These are phyloP conservation scores for Polyommatus icarus DNA, from an alignment of 2,888 invertebrate genomes.

Conservation along the genomic window DNA sequence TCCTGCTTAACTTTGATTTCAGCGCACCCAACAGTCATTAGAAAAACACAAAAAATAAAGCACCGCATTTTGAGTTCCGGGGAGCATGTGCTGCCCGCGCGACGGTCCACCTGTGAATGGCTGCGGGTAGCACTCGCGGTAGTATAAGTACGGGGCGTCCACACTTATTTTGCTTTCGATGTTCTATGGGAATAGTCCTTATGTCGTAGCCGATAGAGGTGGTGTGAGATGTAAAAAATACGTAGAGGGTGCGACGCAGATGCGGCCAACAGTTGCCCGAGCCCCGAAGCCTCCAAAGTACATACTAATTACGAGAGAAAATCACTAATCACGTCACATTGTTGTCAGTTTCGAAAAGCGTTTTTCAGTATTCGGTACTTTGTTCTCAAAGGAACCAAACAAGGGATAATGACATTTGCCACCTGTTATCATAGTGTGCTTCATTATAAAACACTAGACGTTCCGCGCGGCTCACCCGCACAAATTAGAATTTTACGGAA, in stretches of 20 bases:
- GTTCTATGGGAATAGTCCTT: background rate
- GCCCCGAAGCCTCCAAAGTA: constrained; percentile 44
- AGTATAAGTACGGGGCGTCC: constrained; percentile 39
- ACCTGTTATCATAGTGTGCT: too few relatives aligned
- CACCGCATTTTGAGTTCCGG: constrained; percentile 56
- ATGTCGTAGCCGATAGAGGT: background rate
- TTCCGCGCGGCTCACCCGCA: too few relatives aligned
- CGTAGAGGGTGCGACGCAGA: constrained; percentile 55
- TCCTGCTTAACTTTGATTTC: constrained; percentile 53
- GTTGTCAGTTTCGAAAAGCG: constrained; percentile 4
- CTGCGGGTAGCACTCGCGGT: constrained; percentile 41
- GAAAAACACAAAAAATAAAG: constrained; percentile 48
- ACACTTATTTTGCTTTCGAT: background rate
- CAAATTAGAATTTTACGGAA: too few relatives aligned
- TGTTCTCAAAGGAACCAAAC: background rate
- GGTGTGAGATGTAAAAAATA: background rate
- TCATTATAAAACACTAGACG: too few relatives aligned
- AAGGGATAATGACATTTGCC: too few relatives aligned
- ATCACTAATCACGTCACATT: background rate
- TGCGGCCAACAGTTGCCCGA: constrained; percentile 72
- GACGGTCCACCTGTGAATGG: constrained; percentile 53
- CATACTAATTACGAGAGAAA: background rate
- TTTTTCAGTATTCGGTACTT: background rate
- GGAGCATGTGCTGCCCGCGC: constrained; percentile 43
- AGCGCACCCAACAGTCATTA: constrained; percentile 50